These are phyloP conservation scores for Brienomyrus brachyistius DNA, from an alignment of 2,113 vertebrate genomes.

Conservation along the genomic window DNA sequence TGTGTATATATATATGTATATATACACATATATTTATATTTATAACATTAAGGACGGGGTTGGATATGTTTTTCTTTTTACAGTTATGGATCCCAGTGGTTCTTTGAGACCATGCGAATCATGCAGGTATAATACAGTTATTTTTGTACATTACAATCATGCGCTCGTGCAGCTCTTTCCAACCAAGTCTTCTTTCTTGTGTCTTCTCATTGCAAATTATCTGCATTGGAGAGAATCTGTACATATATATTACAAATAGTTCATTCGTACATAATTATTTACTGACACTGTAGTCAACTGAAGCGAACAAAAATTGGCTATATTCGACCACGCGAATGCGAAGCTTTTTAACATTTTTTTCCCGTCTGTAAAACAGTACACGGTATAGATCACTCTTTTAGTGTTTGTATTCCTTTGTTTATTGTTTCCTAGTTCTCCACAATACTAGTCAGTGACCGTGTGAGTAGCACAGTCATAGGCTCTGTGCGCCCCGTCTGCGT, in stretches of 20 bases:
- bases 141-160: constrained; percentile 99
- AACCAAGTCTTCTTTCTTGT: constrained; percentile 37
- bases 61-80: constrained; percentile 46
- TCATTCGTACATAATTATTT: constrained; percentile 39
- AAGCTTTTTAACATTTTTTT: constrained; percentile 22
- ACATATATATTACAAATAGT: constrained; percentile 64
- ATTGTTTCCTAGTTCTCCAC: constrained; percentile 34
- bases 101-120: constrained; percentile 95
- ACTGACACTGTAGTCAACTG: constrained; percentile 37
- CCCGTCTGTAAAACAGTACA: constrained; percentile 6
- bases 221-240: constrained; percentile 43
- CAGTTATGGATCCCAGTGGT: constrained; percentile 70
- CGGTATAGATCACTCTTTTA: constrained; percentile 23
- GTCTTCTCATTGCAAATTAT: constrained; percentile 55
- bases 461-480: constrained; percentile 91
- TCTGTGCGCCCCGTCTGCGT: constrained; percentile 82
- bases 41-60: constrained; percentile 57
- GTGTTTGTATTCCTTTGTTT: constrained; percentile 47
- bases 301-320: constrained; percentile 41
- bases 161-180: constrained; percentile 91
- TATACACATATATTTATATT: constrained; percentile 49
- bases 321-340: constrained; percentile 33
- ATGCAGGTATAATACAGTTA: constrained; percentile 93
- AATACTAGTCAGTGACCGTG: constrained; percentile 71
- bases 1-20: constrained; percentile 50